Conservation (phyloP, 2,797 vertebrate genomes). For the Semaprochilodus insignis region DNA sequence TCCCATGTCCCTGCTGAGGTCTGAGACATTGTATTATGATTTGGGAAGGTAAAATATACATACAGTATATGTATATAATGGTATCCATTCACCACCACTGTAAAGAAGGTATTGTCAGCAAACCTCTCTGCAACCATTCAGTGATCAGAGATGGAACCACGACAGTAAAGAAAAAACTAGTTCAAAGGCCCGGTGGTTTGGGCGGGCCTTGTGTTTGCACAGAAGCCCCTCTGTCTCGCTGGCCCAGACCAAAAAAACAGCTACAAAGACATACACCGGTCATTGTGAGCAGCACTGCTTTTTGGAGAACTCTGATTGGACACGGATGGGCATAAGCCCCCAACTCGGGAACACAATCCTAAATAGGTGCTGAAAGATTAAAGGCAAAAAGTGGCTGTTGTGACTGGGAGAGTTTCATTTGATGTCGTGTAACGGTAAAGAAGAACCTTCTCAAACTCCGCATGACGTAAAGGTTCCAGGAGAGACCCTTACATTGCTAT, state of each 20-base stretch:
- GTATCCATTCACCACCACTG: too few relatives aligned
- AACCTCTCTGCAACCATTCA: too few relatives aligned
- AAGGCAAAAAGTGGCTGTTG: constrained; percentile 23
- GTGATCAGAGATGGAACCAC: too few relatives aligned
- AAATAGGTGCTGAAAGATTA: constrained; percentile 49
- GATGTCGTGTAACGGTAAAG: neutral
- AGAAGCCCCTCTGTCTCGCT: neutral
- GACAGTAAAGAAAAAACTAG: too few relatives aligned
- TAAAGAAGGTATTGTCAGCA: too few relatives aligned
- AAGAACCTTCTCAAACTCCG: too few relatives aligned
- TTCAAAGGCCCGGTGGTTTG: neutral
- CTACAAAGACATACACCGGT: neutral
- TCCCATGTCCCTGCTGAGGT: too few relatives aligned
- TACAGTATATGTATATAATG: too few relatives aligned
- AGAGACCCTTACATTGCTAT: too few relatives aligned
- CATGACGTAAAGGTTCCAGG: too few relatives aligned
- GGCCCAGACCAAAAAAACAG: neutral
- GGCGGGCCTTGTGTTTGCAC: neutral
- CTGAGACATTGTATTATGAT: too few relatives aligned
- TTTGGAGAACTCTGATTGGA: constrained; percentile 24
- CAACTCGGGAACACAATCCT: neutral
- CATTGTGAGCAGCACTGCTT: neutral
- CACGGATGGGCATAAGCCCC: neutral
- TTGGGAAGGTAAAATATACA: too few relatives aligned
- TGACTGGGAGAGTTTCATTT: constrained; percentile 15